These are phyloP conservation scores for Virgularia gustaviana DNA, from an alignment of 92 coral and sea anemone species.

Conservation along the genomic window DNA sequence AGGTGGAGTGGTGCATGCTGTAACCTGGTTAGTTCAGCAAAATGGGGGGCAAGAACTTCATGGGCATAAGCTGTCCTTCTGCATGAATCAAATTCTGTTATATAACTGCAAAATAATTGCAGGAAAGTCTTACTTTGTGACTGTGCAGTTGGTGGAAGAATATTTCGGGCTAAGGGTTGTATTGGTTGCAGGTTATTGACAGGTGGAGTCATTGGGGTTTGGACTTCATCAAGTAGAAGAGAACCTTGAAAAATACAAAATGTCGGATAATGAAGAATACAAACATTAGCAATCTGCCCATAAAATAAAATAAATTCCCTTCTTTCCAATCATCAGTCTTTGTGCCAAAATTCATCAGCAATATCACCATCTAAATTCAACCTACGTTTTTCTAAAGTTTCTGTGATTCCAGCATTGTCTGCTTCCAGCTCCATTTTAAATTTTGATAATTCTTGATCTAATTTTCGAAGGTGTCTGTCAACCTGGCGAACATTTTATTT, in stretches of 20 bases:
- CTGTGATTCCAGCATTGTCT: slow-evolving; percentile 99
- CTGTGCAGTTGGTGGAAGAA: slow-evolving; percentile 28
- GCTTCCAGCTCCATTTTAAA: slow-evolving; percentile 99
- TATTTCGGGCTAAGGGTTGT: slow-evolving; percentile 32
- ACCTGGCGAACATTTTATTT: slow-evolving; percentile 48
- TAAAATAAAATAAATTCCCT: not conserved
- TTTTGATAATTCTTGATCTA: slow-evolving; percentile 90
- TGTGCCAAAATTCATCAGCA: not conserved
- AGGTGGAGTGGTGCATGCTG: slow-evolving; percentile 18
- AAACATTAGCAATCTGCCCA: too few relatives aligned
- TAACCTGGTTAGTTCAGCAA: slow-evolving; percentile 51
- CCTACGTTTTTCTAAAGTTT: slow-evolving; percentile 89
- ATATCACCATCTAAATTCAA: not conserved
- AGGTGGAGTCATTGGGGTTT: slow-evolving; percentile 69
- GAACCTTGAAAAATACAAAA: slow-evolving; percentile 58
- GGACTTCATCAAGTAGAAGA: slow-evolving; percentile 82
- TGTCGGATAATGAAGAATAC: not conserved
- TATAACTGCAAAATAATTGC: not conserved
- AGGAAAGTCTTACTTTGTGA: slow-evolving; percentile 17
- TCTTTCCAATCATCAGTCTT: too few relatives aligned
- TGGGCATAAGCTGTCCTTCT: too few relatives aligned
- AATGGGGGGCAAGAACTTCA: not conserved
- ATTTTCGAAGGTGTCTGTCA: slow-evolving; percentile 89
- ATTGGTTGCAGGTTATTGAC: slow-evolving; percentile 30
- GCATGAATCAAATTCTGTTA: too few relatives aligned